Percentiles rank a stretch among this genome's conserved stretches.
Conservation (phyloP, 2,113 vertebrate genomes). For the Amblyornis subalaris region DNA sequence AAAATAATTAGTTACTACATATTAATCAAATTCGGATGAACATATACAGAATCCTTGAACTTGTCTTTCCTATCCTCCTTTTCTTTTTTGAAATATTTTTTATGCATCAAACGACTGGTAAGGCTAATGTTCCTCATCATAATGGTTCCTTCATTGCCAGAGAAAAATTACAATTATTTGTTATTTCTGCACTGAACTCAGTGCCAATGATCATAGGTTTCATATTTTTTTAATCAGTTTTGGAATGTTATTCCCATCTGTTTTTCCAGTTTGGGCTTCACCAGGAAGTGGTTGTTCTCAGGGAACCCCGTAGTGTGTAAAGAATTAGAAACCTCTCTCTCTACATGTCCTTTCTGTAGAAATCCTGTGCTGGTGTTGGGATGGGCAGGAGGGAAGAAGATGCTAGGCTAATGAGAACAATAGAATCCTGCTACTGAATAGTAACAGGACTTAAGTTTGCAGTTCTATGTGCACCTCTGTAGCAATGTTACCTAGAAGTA, state of each 20-base stretch:
- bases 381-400: background rate
- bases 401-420: background rate
- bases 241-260: background rate
- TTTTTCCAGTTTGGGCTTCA: background rate
- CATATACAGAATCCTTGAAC: background rate
- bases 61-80: background rate
- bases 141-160: background rate
- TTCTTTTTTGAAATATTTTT: background rate
- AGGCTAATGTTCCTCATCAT: background rate
- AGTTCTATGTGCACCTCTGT: background rate
- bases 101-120: background rate
- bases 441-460: background rate
- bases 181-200: background rate
- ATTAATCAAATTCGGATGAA: background rate
- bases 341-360: background rate
- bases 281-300: background rate
- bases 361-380: background rate
- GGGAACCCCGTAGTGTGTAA: background rate
- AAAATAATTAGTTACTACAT: background rate
- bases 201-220: background rate
- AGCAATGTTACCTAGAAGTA: background rate
- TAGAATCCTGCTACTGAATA: background rate
- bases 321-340: background rate
- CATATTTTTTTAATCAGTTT: background rate
- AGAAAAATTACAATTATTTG: slow-evolving; percentile 12